Conservation (phyloP, 2,888 invertebrate genomes). For the Erebia palarica region DNA sequence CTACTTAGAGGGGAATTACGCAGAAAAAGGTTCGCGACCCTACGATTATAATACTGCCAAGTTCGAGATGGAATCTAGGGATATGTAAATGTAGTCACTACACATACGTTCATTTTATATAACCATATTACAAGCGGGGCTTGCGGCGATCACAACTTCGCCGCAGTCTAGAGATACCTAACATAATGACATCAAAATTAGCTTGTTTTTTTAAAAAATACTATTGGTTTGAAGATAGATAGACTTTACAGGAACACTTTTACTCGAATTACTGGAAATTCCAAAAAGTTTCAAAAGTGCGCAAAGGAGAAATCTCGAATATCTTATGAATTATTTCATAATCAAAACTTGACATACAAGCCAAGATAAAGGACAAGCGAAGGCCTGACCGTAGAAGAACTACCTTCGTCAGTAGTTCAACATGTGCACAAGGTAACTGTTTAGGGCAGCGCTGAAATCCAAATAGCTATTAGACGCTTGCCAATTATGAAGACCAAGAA, state of each 20-base stretch:
- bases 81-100: slow-evolving; percentile 30
- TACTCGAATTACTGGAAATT: too few species aligned
- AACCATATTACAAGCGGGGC: slow-evolving; percentile 24
- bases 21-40: slow-evolving; percentile 33
- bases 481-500: too few species aligned
- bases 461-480: too few species aligned
- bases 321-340: too few species aligned
- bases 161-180: slow-evolving; percentile 4
- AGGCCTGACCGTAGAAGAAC: too few species aligned
- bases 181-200: neutral
- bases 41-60: slow-evolving; percentile 33
- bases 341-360: too few species aligned
- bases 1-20: slow-evolving; percentile 35
- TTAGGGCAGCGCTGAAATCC: too few species aligned
- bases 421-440: too few species aligned
- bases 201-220: neutral
- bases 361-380: too few species aligned
- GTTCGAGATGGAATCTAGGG: slow-evolving; percentile 35
- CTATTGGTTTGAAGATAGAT: neutral
- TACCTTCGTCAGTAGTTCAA: too few species aligned
- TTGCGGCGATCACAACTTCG: slow-evolving; percentile 19
- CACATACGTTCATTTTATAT: slow-evolving; percentile 29
- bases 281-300: too few species aligned
- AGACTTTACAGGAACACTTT: neutral
- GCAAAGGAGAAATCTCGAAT: too few species aligned